Conservation (phyloP, 2,113 vertebrate genomes). For the Coregonus clupeaformis region DNA sequence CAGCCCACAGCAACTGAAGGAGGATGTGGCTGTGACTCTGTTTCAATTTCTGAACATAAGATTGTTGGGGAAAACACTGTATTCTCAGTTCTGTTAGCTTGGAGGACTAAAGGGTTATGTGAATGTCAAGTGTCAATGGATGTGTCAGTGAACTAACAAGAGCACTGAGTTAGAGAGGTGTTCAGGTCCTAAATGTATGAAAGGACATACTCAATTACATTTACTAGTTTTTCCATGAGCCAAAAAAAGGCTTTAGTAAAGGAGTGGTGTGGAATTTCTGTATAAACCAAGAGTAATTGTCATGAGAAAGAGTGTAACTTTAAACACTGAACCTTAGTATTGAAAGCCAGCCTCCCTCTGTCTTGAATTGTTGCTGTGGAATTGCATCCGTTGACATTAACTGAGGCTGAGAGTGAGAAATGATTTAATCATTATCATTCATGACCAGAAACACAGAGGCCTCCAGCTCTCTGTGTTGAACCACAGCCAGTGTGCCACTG, state of each 20-base stretch:
- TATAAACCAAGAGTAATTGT: not conserved
- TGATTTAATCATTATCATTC: constrained; percentile 65
- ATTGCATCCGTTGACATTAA: constrained; percentile 52
- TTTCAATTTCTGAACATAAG: not conserved
- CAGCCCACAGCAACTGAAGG: too few relatives aligned
- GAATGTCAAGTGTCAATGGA: constrained; percentile 54
- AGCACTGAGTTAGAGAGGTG: not conserved
- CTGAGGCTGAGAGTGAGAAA: constrained; percentile 36
- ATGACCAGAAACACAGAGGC: constrained; percentile 49
- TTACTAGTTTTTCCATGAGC: not conserved
- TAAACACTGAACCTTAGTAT: not conserved
- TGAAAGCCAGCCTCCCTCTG: not conserved
- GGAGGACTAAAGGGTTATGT: not conserved
- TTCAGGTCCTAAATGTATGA: not conserved
- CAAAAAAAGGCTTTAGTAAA: not conserved
- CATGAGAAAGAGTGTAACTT: not conserved
- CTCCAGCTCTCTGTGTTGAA: constrained; percentile 36
- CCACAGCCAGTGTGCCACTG: constrained; percentile 23
- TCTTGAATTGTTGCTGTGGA: not conserved
- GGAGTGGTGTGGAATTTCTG: not conserved
- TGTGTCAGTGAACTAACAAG: constrained; percentile 13
- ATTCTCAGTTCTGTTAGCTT: not conserved
- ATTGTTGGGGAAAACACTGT: not conserved
- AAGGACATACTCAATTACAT: not conserved
- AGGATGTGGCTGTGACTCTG: too few relatives aligned